These are phyloP conservation scores for Muscicapa comitata DNA, from an alignment of 2,797 vertebrate species.

Conservation along the genomic window DNA sequence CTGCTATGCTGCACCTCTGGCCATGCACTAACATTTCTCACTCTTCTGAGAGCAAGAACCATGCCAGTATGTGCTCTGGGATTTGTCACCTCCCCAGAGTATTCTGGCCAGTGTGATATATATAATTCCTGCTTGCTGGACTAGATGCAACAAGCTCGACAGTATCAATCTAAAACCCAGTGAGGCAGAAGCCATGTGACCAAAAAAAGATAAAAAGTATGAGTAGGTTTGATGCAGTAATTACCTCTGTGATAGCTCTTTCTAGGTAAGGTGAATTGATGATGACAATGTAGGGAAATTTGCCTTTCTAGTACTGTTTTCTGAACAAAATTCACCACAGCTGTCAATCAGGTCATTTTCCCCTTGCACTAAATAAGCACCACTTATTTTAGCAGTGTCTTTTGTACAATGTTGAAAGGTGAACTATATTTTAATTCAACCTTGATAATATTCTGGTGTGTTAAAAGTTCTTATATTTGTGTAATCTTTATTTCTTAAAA, in stretches of 20 bases:
- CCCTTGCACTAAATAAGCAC: background rate
- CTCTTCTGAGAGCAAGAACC: background rate
- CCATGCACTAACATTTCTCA: no score
- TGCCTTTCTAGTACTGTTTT: conserved; percentile 18
- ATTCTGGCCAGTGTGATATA: accelerated
- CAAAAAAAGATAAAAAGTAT: background rate
- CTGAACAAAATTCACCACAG: conserved; percentile 43
- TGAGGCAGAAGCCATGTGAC: background rate
- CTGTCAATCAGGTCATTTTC: conserved; percentile 50
- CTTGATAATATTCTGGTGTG: background rate
- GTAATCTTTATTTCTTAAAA: background rate
- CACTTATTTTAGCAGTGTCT: conserved; percentile 41
- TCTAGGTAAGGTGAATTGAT: conserved; percentile 15
- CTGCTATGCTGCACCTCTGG: background rate
- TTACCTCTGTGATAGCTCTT: conserved; percentile 34
- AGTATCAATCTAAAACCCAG: background rate
- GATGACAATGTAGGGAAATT: conserved; percentile 26
- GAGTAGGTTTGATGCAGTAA: conserved; percentile 23
- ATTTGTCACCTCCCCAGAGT: background rate
- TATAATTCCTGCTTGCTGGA: background rate
- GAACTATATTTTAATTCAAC: background rate
- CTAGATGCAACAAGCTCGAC: accelerated
- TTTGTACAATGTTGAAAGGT: conserved; percentile 7
- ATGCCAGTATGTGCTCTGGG: accelerated
- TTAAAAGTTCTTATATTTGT: background rate